These are phyloP conservation scores for Tigriopus californicus DNA, from an alignment of 2,888 invertebrate species.

Conservation along the genomic window DNA sequence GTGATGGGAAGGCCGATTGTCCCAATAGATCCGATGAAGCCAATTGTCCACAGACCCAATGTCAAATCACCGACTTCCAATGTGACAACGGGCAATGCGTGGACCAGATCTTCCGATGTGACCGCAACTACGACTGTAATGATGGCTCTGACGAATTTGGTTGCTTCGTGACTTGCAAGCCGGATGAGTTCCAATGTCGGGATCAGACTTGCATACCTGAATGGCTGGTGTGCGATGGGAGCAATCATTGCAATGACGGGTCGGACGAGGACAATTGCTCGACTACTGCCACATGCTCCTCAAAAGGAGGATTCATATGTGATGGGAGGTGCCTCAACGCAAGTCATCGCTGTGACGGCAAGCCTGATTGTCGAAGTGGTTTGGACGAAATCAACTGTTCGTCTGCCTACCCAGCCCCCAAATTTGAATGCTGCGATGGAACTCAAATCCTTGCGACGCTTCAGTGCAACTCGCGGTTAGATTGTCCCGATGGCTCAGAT, in stretches of 20 bases:
- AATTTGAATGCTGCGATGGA: too few species aligned
- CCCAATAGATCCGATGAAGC: slow-evolving; percentile 18
- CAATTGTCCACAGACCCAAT: slow-evolving; percentile 11
- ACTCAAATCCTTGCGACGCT: too few species aligned
- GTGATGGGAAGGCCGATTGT: slow-evolving; percentile 18
- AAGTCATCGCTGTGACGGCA: background rate
- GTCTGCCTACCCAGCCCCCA: too few species aligned
- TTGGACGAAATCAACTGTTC: background rate
- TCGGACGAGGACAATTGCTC: background rate
- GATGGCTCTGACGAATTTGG: slow-evolving; percentile 43
- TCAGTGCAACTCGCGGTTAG: too few species aligned
- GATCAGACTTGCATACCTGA: background rate
- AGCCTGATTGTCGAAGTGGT: background rate
- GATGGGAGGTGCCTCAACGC: too few species aligned
- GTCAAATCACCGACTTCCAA: slow-evolving; percentile 20
- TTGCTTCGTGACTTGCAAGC: slow-evolving; percentile 29
- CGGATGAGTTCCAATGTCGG: too few species aligned
- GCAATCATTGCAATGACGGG: background rate
- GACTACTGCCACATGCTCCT: too few species aligned
- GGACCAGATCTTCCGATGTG: slow-evolving; percentile 21
- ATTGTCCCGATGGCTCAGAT: slow-evolving; percentile 17
- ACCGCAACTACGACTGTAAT: slow-evolving; percentile 20
- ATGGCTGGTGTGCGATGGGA: background rate
- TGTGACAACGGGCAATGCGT: slow-evolving; percentile 29
- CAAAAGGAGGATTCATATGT: too few species aligned